These are phyloP conservation scores for Thryonomys swinderianus DNA, from an alignment of 2,113 vertebrate genomes.

Conservation along the genomic window DNA sequence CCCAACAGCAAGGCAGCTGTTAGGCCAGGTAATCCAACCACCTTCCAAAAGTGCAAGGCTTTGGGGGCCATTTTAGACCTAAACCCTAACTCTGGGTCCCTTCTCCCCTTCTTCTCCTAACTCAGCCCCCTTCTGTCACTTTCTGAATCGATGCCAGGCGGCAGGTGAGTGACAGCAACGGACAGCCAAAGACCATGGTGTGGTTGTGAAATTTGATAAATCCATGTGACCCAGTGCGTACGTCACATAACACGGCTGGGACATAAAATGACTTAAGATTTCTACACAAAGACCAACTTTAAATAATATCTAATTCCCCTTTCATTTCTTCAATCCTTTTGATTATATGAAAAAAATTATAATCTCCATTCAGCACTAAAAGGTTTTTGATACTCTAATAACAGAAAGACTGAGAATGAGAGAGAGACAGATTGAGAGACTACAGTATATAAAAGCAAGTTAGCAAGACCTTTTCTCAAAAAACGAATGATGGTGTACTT, in stretches of 20 bases:
- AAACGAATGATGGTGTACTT: not conserved
- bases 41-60: not conserved
- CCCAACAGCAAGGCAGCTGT: not conserved
- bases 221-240: not conserved
- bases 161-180: not conserved
- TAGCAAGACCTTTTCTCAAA: not conserved
- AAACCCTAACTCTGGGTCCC: not conserved
- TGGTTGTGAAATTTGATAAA: not conserved
- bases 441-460: not conserved
- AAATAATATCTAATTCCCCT: slow-evolving; percentile 40
- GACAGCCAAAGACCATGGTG: not conserved
- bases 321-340: not conserved
- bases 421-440: not conserved
- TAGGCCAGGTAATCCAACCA: not conserved
- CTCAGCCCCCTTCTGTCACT: not conserved
- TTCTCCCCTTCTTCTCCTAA: not conserved
- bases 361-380: not conserved
- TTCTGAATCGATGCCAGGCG: not conserved
- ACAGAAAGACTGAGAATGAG: not conserved
- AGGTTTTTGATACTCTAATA: not conserved
- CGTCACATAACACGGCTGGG: not conserved
- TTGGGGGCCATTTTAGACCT: not conserved
- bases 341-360: slow-evolving; percentile 11
- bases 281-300: slow-evolving; percentile 8
- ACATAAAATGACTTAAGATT: slow-evolving; percentile 19